Evolutionary conservation across 35 echinoderm and acorn worm genomes (phyloP).

Genomic region (Acanthaster planci): DNA sequence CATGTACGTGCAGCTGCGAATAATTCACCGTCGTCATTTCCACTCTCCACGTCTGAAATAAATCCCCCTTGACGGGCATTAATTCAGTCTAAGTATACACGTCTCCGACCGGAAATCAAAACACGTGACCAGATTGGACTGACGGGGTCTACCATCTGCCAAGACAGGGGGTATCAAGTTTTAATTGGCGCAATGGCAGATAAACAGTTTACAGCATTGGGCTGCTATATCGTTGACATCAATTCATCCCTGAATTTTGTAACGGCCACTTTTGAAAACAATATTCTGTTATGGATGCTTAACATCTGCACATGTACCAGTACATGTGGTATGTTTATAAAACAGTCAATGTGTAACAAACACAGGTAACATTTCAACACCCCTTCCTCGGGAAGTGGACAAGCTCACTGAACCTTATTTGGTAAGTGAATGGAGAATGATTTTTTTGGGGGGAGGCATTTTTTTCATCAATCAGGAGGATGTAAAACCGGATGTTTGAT

Average conservation of each 20-base stretch:
- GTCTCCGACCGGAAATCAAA: conserved; percentile 15
- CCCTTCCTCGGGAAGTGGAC: not conserved
- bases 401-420: conserved; percentile 5
- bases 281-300: too few species aligned
- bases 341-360: too few species aligned
- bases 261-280: too few species aligned
- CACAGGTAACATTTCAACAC: not conserved
- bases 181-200: too few species aligned
- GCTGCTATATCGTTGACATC: too few species aligned
- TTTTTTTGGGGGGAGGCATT: not conserved
- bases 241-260: too few species aligned
- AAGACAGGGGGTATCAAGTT: not conserved
- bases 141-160: not conserved
- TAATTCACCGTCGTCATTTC: too few species aligned
- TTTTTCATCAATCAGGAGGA: conserved; percentile 23
- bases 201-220: too few species aligned
- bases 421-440: not conserved
- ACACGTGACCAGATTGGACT: conserved; percentile 17
- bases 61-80: conserved; percentile 9
- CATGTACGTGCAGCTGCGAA: too few species aligned
- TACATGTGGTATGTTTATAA: too few species aligned
- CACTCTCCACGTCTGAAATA: not conserved
- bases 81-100: conserved; percentile 11
- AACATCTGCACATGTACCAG: too few species aligned
- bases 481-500: conserved; percentile 27